Base-by-base conservation (phyloP, 2,113 vertebrate species). In the Callorhinus ursinus region DNA sequence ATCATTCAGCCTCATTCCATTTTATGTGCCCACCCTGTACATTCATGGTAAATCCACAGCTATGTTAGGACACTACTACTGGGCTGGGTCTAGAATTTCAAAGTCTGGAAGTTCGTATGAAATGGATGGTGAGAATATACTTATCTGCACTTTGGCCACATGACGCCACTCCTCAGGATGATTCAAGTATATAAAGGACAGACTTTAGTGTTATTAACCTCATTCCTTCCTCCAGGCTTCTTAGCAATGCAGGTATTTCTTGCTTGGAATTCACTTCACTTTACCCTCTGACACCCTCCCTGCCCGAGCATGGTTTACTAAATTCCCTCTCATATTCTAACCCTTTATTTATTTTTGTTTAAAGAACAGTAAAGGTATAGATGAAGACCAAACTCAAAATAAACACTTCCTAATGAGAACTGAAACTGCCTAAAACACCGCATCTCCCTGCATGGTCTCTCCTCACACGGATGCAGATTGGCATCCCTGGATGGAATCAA, bases 401-500 rank as follows among this genome's bases (percentile, higher is more conserved):
- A 39, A 80, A 57, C 0, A 7, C 11, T 88, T 81, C 12, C 11
- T 1, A 24, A 91, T 88, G 94, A 80, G 61, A 74, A 79, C 18
- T 26, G 88, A 93, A 63, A 33, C 53, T 28, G 9, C 82, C 95
- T 80, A 72, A 93, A 98, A 95, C 11, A 0, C 36, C 42, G 1
- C 12, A 96, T 86, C 63, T 46, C 51, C 77, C 89, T 92, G 83
- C 86, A 83, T 86, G 51, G 18, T 24, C 53, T 96, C 74, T 97
- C 86, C 51, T 80, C 87, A 24, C 46, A 16, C 28, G 59, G 63
- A 80, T 81, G 51, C 77, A 95, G 92, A 96, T 69, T 90, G 90
- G 84, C 95, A 96, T 72, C 79, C 63, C 53, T 88, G 55, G 77
- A 33, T 65, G 72, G 71, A 97, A 98, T 96, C 88, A 79, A 96